Percentiles rank a stretch among this genome's conserved stretches.
Conservation (phyloP, 2,888 invertebrate genomes). For the Bursaphelenchus okinawaensis region DNA sequence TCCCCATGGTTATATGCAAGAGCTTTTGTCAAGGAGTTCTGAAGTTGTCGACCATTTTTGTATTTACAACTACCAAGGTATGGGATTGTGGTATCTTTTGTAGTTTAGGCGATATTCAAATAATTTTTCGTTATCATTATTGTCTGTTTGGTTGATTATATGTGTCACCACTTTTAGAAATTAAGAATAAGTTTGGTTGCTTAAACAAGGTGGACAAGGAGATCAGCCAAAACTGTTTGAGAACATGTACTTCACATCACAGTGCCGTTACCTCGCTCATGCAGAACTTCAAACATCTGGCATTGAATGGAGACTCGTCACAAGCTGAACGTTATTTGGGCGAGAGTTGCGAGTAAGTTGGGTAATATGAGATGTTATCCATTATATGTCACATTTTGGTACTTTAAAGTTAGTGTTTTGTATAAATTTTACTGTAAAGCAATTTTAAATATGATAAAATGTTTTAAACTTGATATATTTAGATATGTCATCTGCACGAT, state of each 20-base stretch:
- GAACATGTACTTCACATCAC: slow-evolving; percentile 49
- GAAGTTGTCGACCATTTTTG: slow-evolving; percentile 55
- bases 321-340: slow-evolving; percentile 48
- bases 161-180: slow-evolving; percentile 26
- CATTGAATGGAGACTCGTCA: slow-evolving; percentile 48
- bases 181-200: slow-evolving; percentile 49
- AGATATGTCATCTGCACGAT: slow-evolving; percentile 53
- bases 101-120: slow-evolving; percentile 9
- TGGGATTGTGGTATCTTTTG: too few relatives aligned
- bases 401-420: too few relatives aligned
- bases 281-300: slow-evolving; percentile 41
- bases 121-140: not conserved
- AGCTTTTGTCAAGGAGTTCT: slow-evolving; percentile 42
- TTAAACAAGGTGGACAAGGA: slow-evolving; percentile 33
- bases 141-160: slow-evolving; percentile 8
- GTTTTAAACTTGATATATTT: too few relatives aligned
- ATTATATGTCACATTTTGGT: too few relatives aligned
- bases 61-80: slow-evolving; percentile 50
- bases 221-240: slow-evolving; percentile 43
- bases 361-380: too few relatives aligned
- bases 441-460: too few relatives aligned
- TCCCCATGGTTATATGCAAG: slow-evolving; percentile 49
- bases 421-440: too few relatives aligned
- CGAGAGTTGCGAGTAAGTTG: slow-evolving; percentile 48
- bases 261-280: slow-evolving; percentile 41